These are phyloP conservation scores for Pterocles orientalis DNA, from an alignment of 2,113 vertebrate genomes.

Conservation along the genomic window DNA sequence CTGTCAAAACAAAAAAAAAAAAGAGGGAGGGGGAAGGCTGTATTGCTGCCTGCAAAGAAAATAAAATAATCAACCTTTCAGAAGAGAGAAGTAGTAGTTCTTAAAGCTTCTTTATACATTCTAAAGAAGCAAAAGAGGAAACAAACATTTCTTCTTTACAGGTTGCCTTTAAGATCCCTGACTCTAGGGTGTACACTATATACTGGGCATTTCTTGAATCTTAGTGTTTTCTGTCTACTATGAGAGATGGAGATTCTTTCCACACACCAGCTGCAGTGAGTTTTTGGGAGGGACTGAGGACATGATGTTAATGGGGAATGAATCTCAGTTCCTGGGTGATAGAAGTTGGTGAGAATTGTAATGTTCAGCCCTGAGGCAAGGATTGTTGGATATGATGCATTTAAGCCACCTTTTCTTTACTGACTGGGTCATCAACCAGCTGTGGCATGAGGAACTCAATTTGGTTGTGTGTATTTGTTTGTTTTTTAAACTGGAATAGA, in stretches of 20 bases:
- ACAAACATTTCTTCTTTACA: conserved; percentile 25
- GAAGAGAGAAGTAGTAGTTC: background rate
- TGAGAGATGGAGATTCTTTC: conserved; percentile 16
- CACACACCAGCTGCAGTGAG: conserved; percentile 41
- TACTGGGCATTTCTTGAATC: conserved; percentile 28
- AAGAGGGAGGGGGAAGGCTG: background rate
- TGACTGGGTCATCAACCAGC: conserved; percentile 3
- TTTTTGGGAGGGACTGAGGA: background rate
- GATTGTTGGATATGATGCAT: background rate
- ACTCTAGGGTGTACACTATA: conserved; percentile 44
- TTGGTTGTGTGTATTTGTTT: background rate
- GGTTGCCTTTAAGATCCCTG: conserved; percentile 71
- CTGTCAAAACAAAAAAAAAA: background rate
- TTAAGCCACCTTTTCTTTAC: conserved; percentile 39
- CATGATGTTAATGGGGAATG: background rate
- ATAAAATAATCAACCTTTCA: background rate
- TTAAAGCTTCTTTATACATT: background rate
- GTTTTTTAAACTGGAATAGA: conserved; percentile 49
- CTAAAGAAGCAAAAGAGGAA: conserved; percentile 62
- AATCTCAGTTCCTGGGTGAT: conserved; percentile 49
- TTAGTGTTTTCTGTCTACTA: conserved; percentile 18
- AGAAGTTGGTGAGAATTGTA: background rate
- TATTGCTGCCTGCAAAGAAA: background rate
- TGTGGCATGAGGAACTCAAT: conserved; percentile 20
- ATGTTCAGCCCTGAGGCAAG: conserved; percentile 44